Evolutionary conservation across 1,140 invertebrate genomes (phyloP), one percentile per base, ranked within the genome.

Genomic region (Drosophila leontia): DNA sequence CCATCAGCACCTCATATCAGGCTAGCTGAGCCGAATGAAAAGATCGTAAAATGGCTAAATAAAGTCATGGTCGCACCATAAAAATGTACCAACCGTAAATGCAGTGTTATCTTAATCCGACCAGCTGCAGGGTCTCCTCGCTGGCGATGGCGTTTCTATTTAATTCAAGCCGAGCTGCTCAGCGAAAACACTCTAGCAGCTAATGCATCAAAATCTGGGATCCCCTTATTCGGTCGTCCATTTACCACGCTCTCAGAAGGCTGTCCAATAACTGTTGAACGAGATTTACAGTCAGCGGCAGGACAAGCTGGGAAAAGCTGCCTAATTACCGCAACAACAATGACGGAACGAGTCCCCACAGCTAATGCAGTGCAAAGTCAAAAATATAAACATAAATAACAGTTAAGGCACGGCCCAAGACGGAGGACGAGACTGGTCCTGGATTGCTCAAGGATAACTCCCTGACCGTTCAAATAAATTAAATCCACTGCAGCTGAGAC

Each of bases 381-480:
- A 85, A 86, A 85, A 86, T 86, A 82, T 82, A 76, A 86, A 86
- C 78, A 86, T 85, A 86, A 87, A 86, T 87, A 88, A 85, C 85
- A 79, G 81, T 88, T 88, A 88, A 76, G 68, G 68, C 75, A 71
- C 56, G 37, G 50, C 23, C 53, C 50, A 23, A 37, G 56, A 51
- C 41, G 17, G 59, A 37, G 53, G 47, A 42, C 23, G 34, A 48
- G 50, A 37, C 53, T 26, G 29, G 37, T n/a, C 45, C 34, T 37
- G 67, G 57, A 56, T 26, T 56, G 53, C 67, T 74, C 47, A 41
- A 53, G 50, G 48, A 60, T 63, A 78, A 74, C 59, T 65, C 68
- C 48, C 45, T 50, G 53, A 39, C 58, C 78, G 74, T 81, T 81
- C 81, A 81, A 90, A 90, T 88, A 88, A 87, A 87, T 88, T 81